These are phyloP conservation scores for Tetragnatha versicolor DNA, from an alignment of 1,140 invertebrate species.

Conservation along the genomic window DNA sequence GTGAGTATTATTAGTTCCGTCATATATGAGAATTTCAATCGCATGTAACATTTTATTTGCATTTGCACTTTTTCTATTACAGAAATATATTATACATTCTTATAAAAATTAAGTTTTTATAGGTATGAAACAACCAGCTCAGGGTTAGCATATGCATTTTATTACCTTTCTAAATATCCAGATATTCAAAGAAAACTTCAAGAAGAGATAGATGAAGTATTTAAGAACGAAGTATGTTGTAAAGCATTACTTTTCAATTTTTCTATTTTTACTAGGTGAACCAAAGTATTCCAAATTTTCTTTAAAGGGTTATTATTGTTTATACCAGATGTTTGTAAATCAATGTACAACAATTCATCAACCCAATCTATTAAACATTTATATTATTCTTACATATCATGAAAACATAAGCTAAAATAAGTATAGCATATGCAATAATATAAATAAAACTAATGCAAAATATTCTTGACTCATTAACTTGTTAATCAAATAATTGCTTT, in stretches of 20 bases:
- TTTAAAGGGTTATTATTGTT: too few species aligned
- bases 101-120: not conserved
- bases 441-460: too few species aligned
- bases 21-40: not conserved
- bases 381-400: too few species aligned
- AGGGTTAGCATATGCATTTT: slow-evolving; percentile 62
- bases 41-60: not conserved
- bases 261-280: not conserved
- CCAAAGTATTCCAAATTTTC: not conserved
- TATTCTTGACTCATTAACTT: too few species aligned
- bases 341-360: too few species aligned
- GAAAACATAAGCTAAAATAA: too few species aligned
- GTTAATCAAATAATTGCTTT: too few species aligned
- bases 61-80: not conserved
- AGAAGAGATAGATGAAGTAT: slow-evolving; percentile 60
- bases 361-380: too few species aligned
- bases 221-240: slow-evolving; percentile 36
- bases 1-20: not conserved
- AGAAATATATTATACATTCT: not conserved
- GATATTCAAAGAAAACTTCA: slow-evolving; percentile 64
- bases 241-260: not conserved
- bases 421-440: too few species aligned
- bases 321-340: too few species aligned
- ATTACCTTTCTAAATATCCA: slow-evolving; percentile 63
- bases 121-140: slow-evolving; percentile 66